Conservation (phyloP, 2,888 invertebrate species). For the Mactromeris polynyma region DNA sequence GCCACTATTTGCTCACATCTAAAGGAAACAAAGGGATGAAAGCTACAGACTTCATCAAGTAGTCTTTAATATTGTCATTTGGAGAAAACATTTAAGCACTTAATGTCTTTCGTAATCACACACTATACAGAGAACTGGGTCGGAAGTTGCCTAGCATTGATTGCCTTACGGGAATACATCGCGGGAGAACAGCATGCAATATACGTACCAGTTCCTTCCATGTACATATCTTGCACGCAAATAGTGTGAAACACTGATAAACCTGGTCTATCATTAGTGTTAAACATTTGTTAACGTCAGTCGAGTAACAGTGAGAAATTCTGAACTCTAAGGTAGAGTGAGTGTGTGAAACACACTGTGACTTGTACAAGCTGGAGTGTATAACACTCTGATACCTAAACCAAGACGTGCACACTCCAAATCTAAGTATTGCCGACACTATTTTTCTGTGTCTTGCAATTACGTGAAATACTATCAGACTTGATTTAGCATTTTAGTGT, state of each 20-base stretch:
- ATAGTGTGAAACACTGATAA: neutral
- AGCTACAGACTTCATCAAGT: neutral
- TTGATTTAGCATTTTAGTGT: neutral
- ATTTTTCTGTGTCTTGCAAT: neutral
- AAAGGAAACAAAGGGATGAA: neutral
- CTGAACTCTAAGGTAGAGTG: neutral
- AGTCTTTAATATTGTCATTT: neutral
- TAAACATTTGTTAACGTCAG: neutral
- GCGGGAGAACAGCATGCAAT: neutral
- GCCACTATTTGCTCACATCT: neutral
- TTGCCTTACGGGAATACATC: constrained; percentile 16
- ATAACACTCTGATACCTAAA: neutral
- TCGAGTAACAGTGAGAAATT: neutral
- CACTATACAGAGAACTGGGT: neutral
- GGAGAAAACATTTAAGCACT: neutral
- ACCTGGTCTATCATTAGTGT: neutral
- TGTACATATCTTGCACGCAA: neutral
- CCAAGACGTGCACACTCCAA: neutral
- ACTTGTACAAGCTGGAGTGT: neutral
- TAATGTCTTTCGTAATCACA: neutral
- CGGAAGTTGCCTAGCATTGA: neutral
- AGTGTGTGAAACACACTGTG: neutral
- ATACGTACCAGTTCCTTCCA: neutral
- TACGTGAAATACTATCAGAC: neutral
- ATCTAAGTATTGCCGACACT: no score